Conservation (phyloP, 2,113 vertebrate genomes). For the Oryzias woworae region DNA sequence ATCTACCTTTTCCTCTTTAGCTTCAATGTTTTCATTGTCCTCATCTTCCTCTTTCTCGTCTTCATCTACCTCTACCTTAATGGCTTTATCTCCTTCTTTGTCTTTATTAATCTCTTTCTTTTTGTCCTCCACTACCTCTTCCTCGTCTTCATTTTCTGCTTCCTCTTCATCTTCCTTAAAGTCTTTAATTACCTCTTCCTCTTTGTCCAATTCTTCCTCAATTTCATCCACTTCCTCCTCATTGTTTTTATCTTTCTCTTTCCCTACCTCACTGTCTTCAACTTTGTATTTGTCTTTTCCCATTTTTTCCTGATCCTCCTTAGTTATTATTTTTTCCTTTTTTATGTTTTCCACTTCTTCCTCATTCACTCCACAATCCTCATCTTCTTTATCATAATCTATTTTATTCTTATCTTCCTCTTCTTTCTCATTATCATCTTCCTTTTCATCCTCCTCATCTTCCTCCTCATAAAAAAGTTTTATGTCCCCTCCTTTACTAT, state of each 20-base stretch:
- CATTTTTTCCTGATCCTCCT: not conserved
- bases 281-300: not conserved
- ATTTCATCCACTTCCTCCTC: not conserved
- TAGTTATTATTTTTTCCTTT: rapidly evolving
- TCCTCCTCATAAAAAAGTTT: conserved; percentile 1
- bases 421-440: not conserved
- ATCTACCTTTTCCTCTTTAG: rapidly evolving
- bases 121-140: rapidly evolving
- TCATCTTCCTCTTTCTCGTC: not conserved
- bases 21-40: rapidly evolving
- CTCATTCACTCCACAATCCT: not conserved
- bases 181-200: not conserved
- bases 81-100: not conserved
- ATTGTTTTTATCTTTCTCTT: not conserved
- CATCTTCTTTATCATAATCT: not conserved
- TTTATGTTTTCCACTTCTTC: not conserved
- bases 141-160: rapidly evolving
- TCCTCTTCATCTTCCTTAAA: not conserved
- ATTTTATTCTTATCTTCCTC: not conserved
- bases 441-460: not conserved
- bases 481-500: not conserved
- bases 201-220: not conserved
- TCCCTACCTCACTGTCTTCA: not conserved
- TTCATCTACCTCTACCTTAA: no score
- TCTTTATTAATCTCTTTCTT: not conserved